Evolutionary conservation across 2,888 invertebrate species (phyloP).

Genomic region (Brenthis daphne): DNA sequence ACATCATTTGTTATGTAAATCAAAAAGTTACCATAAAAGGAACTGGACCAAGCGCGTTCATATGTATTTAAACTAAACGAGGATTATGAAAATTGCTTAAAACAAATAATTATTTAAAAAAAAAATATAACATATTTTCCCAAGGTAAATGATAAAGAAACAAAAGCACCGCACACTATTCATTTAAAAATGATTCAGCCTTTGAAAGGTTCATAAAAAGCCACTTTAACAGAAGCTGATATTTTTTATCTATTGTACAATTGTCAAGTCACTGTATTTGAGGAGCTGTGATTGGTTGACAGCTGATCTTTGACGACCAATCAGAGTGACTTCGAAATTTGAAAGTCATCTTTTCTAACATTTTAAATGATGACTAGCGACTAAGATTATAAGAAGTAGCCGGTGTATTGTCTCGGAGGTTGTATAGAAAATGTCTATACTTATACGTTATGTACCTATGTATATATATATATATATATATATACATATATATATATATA

Average conservation of each 20-base stretch:
- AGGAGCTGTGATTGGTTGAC: slow-evolving; percentile 77
- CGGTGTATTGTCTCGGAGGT: too few species aligned
- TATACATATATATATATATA: too few species aligned
- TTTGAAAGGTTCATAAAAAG: slow-evolving; percentile 50
- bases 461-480: too few species aligned
- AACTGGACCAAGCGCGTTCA: too few species aligned
- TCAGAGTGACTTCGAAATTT: slow-evolving; percentile 70
- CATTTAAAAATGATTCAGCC: slow-evolving; percentile 16
- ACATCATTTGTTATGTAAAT: too few species aligned
- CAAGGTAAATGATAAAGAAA: background rate
- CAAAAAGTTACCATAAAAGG: too few species aligned
- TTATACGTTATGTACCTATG: too few species aligned
- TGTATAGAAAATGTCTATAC: too few species aligned
- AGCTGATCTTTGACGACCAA: slow-evolving; percentile 77
- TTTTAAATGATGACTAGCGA: slow-evolving; percentile 66
- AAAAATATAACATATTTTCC: too few species aligned
- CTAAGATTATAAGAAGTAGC: slow-evolving; percentile 12
- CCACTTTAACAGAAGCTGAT: slow-evolving; percentile 78
- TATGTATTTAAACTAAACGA: too few species aligned
- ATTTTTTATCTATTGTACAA: slow-evolving; percentile 60
- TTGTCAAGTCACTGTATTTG: slow-evolving; percentile 78
- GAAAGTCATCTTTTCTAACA: slow-evolving; percentile 79
- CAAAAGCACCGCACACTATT: slow-evolving; percentile 10
- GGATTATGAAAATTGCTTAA: too few species aligned
- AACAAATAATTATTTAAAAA: too few species aligned